Evolutionary conservation across 1,140 invertebrate genomes (phyloP), one percentile per base, ranked within the genome.

Genomic region (Dendrolimus punctatus): DNA sequence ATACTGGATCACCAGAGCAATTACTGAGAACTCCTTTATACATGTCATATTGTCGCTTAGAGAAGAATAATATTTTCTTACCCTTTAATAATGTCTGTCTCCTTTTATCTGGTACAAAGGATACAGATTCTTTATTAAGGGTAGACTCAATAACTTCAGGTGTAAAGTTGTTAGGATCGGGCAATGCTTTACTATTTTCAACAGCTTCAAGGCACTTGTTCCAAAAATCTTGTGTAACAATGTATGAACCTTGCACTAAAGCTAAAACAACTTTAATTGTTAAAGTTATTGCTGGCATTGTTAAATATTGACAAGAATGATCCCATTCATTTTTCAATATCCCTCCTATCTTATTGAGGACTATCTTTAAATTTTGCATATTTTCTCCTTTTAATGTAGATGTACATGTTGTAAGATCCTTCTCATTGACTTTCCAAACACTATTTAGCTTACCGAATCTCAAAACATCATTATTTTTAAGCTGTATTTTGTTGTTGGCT

Each of bases 241-340:
- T 91, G 6, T 88, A 85, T 43, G 89, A 90, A 43, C 88, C 85
- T 53, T 90, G 87, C 2, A 92, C 86, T 60, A 94, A 73, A 5
- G 92, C 92, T 70, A 91, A 89, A 6, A 93, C 74, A 38, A 93
- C 89, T 86, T 93, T 93, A 2, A 92, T 87, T 7, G 92, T 93
- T 9, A 94, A 84, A 9, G 89, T 90, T 37, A 92, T 88, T 23
- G 87, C 87, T 44, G 89, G 88, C 89, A 93, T 93, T 8, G 93
- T 91, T 36, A 94, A 78, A 72, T 91, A 89, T 36, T 87, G 80
- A 65, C 91, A 92, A 40, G 79, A 61, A n/a, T 78, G 57, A 60
- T 83, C 81, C 88, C 88, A 85, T 51, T 88, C 69, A 74, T 65
- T 67, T 51, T 80, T 80, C 45, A 90, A 63, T 39, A 64, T 61